phyloP scores from a whole-genome alignment of 2,888 invertebrate species.

The Pseudococcus longispinus region DNA sequence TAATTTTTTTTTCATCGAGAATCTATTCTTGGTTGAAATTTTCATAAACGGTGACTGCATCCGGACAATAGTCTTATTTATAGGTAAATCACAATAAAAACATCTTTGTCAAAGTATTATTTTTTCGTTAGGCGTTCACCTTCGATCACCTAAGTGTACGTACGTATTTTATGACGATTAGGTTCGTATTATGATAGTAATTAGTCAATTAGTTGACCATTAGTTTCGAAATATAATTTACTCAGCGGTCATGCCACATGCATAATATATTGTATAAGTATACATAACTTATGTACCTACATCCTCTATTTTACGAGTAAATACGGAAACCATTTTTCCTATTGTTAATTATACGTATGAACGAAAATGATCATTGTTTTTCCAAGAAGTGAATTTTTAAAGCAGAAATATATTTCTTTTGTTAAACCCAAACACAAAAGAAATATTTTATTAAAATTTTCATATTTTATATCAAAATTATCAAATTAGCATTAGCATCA shows the following conservation, averaged over 20 bases:
- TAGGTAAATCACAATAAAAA: not conserved
- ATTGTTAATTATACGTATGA: not conserved
- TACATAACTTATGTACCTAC: no score
- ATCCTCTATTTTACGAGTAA: not conserved
- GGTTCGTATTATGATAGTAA: not conserved
- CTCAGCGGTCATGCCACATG: not conserved
- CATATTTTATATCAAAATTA: not conserved
- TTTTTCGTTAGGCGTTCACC: not conserved
- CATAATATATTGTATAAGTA: not conserved
- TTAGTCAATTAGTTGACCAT: not conserved
- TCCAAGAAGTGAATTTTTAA: not conserved
- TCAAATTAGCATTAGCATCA: not conserved
- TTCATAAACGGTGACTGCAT: not conserved
- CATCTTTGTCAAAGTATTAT: not conserved
- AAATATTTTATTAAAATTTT: not conserved
- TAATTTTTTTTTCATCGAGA: not conserved
- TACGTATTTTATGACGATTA: not conserved
- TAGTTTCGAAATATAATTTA: not conserved
- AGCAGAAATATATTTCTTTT: not conserved
- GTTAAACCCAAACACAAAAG: not conserved
- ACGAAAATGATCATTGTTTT: not conserved
- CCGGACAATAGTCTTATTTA: not conserved
- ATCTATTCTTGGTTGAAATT: not conserved
- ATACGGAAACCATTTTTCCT: not conserved
- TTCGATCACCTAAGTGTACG: not conserved